Evolutionary conservation across 2,888 invertebrate genomes (phyloP), one percentile per base, ranked within the genome.

Genomic region (Nephrocerus scutellatus): DNA sequence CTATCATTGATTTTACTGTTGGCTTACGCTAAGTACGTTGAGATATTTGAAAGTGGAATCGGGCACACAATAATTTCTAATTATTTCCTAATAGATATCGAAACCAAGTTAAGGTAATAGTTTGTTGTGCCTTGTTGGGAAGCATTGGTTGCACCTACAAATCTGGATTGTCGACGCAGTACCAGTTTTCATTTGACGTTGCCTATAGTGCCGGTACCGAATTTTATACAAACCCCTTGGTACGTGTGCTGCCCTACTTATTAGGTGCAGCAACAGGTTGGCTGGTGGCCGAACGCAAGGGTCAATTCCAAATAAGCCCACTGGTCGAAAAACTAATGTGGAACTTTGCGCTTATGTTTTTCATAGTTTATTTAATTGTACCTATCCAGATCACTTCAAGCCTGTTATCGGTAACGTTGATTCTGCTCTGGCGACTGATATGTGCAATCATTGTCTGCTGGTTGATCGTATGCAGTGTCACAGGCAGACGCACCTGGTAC

Each of bases 371-470:
- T n/a, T n/a, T n/a, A n/a, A n/a, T n/a, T n/a, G 39, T 51, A 2
- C 63, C 65, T 48, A 61, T 68, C 9, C 63, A 63, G 34, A 66
- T 66, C 3, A 67, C 68, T 0, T 64, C 73, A 0, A 57, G 71
- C 0, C 39, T 72, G 6, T 48, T 65, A 25, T 66, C 74, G 6
- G 70, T 74, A 1, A 44, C 74, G 8, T 68, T 77, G 39, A 70
- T 72, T 25, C 72, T 72, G 1, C 40, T 74, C 6, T 70, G 74
- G 4, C 69, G 76, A 28, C 64, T 74, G 1, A 56, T 69, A 13
- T 77, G 77, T 71, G 73, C 72, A 3, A 40, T 74, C 15, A 72
- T 74, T 5, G 55, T 77, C 5, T 71, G 72, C 24, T 78, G 77
- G 77, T 56, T 76, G 47, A 59, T 75, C 19, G 59, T 74, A 10